A percentile compares a stretch with the other conserved stretches of the same genome.
Evolutionary conservation across 1,140 invertebrate genomes (phyloP).

Genomic region (Cherax quadricarinatus): DNA sequence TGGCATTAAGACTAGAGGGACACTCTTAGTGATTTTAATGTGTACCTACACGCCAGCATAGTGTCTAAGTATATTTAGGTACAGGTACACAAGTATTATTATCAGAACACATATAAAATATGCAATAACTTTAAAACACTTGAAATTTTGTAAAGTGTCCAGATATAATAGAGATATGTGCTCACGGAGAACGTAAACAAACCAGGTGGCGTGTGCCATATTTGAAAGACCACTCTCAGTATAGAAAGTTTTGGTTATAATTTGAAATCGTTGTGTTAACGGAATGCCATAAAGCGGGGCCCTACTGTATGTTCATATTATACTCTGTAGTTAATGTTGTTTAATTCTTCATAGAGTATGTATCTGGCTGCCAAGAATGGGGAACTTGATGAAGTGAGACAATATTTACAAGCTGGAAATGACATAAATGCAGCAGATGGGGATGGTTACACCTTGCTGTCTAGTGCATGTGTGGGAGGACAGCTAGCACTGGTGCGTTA

Average conservation of each 20-base stretch:
- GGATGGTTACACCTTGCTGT: constrained; percentile 48
- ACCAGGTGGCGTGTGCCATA: no score
- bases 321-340: background rate
- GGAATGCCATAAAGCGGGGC: no score
- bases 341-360: constrained; percentile 10
- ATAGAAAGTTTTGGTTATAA: no score
- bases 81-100: no score
- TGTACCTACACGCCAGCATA: no score
- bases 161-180: background rate
- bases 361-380: constrained; percentile 58
- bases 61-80: no score
- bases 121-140: background rate
- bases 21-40: no score
- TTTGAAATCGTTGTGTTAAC: background rate
- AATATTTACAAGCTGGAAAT: constrained; percentile 32
- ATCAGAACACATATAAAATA: background rate
- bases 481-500: constrained; percentile 37
- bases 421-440: constrained; percentile 46
- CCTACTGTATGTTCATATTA: background rate
- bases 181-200: background rate
- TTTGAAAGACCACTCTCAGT: no score
- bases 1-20: no score
- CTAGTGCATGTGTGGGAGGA: constrained; percentile 44
- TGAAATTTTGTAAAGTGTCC: background rate
- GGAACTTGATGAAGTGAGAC: constrained; percentile 16